Percentiles rank a stretch among this genome's conserved stretches.
Evolutionary conservation across 1,140 invertebrate species (phyloP).

Genomic region (Pogonus chalceus): DNA sequence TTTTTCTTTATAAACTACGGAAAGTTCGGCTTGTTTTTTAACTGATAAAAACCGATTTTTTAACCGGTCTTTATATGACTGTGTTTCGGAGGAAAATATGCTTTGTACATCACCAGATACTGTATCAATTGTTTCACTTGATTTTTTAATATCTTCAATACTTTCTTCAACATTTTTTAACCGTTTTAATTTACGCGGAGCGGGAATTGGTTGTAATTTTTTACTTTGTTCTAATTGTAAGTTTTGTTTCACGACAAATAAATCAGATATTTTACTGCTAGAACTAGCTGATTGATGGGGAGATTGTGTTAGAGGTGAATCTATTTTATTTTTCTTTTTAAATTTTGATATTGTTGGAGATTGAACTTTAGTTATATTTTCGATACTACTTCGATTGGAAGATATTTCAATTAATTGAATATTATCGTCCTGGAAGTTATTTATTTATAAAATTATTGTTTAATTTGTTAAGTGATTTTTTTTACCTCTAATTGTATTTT

Average conservation of each 20-base stretch:
- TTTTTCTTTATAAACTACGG: neutral
- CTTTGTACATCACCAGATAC: constrained; percentile 6
- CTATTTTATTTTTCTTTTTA: neutral
- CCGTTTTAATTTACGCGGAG: neutral
- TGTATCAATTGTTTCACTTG: neutral
- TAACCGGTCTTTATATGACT: constrained; percentile 3
- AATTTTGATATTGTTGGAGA: neutral
- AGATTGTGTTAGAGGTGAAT: neutral
- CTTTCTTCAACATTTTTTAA: neutral
- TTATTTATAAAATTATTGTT: neutral
- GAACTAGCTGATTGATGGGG: neutral
- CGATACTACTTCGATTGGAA: neutral
- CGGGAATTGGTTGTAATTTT: neutral
- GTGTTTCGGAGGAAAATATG: constrained; percentile 3
- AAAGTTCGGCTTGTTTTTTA: constrained; percentile 8
- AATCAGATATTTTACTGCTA: neutral
- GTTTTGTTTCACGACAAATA: neutral
- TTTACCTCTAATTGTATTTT: neutral
- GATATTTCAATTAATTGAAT: neutral
- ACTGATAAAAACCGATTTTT: constrained; percentile 2
- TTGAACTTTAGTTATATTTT: neutral
- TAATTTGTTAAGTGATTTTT: neutral
- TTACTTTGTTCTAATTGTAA: neutral
- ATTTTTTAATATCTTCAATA: neutral
- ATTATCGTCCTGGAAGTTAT: neutral